Evolutionary conservation across 2,888 invertebrate genomes (phyloP).

Genomic region (Synergus itoensis): DNA sequence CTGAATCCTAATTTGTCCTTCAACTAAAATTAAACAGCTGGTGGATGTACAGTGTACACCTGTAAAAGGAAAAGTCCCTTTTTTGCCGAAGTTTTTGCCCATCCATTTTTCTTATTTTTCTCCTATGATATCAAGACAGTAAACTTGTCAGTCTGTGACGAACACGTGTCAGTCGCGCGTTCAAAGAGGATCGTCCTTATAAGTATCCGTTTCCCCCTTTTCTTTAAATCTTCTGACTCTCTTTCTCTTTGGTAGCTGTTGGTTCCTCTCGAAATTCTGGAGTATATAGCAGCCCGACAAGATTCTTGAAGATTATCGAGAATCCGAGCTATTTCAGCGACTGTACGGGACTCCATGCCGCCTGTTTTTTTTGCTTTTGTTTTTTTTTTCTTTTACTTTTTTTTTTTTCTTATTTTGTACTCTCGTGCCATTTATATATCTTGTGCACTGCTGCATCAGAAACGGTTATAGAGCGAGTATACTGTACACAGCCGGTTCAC

Average conservation of each 20-base stretch:
- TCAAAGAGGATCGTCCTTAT: conserved; percentile 33
- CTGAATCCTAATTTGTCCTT: conserved; percentile 23
- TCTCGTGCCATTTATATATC: conserved; percentile 4
- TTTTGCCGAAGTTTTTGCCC: conserved; percentile 7
- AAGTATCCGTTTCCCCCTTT: conserved; percentile 18
- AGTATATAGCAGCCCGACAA: conserved; percentile 44
- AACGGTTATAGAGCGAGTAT: background rate
- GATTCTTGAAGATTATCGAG: conserved; percentile 58
- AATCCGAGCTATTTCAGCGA: conserved; percentile 55
- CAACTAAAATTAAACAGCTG: conserved; percentile 18
- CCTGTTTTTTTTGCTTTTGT: conserved; percentile 26
- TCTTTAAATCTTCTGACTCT: background rate
- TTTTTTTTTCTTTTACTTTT: conserved; percentile 1
- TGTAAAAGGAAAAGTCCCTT: conserved; percentile 22
- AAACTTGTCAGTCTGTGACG: conserved; percentile 22
- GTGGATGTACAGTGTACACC: background rate
- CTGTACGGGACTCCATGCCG: conserved; percentile 41
- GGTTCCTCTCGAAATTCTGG: conserved; percentile 41
- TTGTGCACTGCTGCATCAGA: background rate
- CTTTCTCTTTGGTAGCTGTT: background rate
- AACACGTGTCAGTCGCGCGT: conserved; percentile 41
- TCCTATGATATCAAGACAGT: background rate
- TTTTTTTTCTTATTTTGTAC: background rate
- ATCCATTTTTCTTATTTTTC: background rate
- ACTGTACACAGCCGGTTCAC: conserved; percentile 51